Evolutionary conservation across 2,888 invertebrate species (phyloP), one percentile per base, ranked within the genome.

Genomic region (Cyaniris semiargus): DNA sequence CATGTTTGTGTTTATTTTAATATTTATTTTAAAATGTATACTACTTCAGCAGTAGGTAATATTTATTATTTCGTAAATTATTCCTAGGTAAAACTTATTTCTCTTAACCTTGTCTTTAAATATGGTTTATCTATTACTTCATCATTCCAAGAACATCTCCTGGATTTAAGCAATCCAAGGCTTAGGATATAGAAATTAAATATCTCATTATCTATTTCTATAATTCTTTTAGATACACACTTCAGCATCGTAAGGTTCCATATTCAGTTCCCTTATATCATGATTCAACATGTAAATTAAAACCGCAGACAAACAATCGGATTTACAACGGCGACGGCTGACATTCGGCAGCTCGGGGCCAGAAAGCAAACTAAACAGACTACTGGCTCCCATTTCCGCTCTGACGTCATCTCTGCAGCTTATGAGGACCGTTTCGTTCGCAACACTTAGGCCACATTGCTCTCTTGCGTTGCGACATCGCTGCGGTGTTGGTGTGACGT

Each of bases 321-420:
- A 60, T 60, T 60, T 60, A 60, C 60, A 60, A 23, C 23, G 60
- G 66, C 66, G 66, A 66, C 15, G 27, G 23, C 23, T 27, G 13
- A 31, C 31, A 15, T 66, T 66, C 66, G 66, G 66, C 31, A 66
- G 66, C 66, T 66, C 27, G 27, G 66, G 66, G 27, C 27, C 38
- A 71, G 71, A 78, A 79, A 79, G 75, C 76, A 78, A 78, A 78
- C 77, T 76, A 80, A 79, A 79, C 78, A 60, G 58, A 56, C 53
- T 23, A 71, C 75, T 53, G 21, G 75, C 44, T 77, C 21, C 58
- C 77, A 78, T 76, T 79, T 78, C 77, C 60, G 31, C 13, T 74
- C 70, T 77, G 66, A 72, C 77, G 78, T 76, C 71, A 71, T 76
- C 70, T 66, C 75, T 60, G 78, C 71, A 78, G 66, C 76, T 76